Base-by-base conservation (phyloP, 1,140 invertebrate genomes). In the Arctopsyche grandis region DNA sequence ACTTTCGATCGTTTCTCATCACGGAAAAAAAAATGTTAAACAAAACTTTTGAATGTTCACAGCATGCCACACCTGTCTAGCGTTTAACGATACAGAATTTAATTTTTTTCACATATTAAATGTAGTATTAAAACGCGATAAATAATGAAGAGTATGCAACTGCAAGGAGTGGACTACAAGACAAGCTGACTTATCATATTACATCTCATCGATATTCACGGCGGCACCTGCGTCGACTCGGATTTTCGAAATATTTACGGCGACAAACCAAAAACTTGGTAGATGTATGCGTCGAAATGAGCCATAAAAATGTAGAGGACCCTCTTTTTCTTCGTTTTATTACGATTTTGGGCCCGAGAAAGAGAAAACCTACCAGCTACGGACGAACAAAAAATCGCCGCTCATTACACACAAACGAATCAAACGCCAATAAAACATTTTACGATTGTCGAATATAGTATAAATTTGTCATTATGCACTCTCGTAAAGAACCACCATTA, bases 201-300 rank as follows among this genome's bases (percentile, higher is more conserved):
- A 74, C 71, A 58, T 26, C 52, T 56, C 71, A 74, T 74, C 71
- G 71, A 74, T 74, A 74, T 74, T 74, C 71, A 5, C 14, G 9
- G 16, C 12, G 43, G 71, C 71, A 74, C 71, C 71, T 74, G 71
- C 44, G 16, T 12, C 16, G 43, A 58, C 71, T 58, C 43, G 71
- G 43, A 74, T 74, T 74, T 69, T 76, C 29, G 60, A 76, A 76
- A 76, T 76, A 63, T 63, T 63, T 76, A 76, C 44, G 75, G 38
- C 38, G 75, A 76, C 75, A 76, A 76, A 63, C 9, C 19, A 76
- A 69, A 76, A 76, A 63, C 26, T 16, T 38, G 58, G 16, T 76
- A 63, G 29, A 76, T 63, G 14, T 60, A 60, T 77, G 43, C 63
- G 24, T 24, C 38, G 66, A 77, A 77, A 77, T 77, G 38, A 77